These are phyloP conservation scores for Lithophane semibrunnea DNA, from an alignment of 2,888 invertebrate species.

Conservation along the genomic window DNA sequence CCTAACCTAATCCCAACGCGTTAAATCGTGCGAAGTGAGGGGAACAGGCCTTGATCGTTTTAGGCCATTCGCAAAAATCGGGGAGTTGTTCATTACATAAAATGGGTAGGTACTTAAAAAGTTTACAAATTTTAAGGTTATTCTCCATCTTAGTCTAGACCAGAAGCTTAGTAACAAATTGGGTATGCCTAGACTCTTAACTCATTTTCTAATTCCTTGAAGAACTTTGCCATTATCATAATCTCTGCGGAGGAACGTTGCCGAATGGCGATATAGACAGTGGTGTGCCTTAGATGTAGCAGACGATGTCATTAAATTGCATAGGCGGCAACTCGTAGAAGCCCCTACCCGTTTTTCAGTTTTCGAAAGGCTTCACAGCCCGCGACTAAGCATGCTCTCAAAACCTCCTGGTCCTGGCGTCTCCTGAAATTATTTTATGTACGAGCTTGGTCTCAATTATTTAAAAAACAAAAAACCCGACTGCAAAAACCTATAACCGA, in stretches of 20 bases:
- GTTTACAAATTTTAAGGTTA: not conserved
- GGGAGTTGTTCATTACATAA: not conserved
- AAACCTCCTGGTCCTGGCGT: not conserved
- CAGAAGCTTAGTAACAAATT: not conserved
- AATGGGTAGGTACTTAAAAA: conserved; percentile 3
- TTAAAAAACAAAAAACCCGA: too few relatives aligned
- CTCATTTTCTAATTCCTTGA: not conserved
- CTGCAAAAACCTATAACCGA: too few relatives aligned
- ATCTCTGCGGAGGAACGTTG: not conserved
- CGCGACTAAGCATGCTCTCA: too few relatives aligned
- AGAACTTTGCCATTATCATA: not conserved
- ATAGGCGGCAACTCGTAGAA: not conserved
- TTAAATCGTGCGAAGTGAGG: not conserved
- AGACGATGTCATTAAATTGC: too few relatives aligned
- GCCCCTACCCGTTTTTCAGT: not conserved
- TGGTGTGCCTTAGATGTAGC: not conserved
- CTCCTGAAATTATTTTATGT: not conserved
- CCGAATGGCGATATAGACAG: not conserved
- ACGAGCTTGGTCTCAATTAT: not conserved
- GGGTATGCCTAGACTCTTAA: not conserved
- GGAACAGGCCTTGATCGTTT: not conserved
- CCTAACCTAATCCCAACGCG: not conserved
- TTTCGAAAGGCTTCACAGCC: not conserved
- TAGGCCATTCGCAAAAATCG: not conserved
- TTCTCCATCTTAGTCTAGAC: not conserved